phyloP scores from a whole-genome alignment of 2,797 vertebrate genomes.

The Florisuga fusca region DNA sequence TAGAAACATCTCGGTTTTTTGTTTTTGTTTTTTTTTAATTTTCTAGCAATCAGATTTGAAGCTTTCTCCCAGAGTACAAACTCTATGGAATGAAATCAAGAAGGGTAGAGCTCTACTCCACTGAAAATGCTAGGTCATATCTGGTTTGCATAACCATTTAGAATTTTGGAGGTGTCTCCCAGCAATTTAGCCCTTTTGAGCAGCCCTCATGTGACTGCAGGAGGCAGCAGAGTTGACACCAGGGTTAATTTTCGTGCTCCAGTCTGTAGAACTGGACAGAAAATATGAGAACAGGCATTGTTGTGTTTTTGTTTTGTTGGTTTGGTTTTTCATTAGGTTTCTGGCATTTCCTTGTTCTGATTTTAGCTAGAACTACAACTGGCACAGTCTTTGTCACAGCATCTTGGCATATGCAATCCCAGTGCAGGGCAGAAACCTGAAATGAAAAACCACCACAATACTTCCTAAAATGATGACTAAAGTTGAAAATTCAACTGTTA shows the following conservation, averaged over 20 bases:
- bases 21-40: no score
- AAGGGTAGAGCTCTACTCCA: neutral
- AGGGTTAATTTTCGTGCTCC: neutral
- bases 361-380: neutral
- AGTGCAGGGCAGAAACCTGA: neutral
- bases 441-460: neutral
- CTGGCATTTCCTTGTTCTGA: neutral
- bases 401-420: neutral
- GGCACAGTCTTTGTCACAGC: neutral
- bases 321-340: neutral
- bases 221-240: neutral
- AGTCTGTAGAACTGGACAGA: neutral
- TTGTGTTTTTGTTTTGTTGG: no score
- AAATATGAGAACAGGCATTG: neutral
- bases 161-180: neutral
- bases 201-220: neutral
- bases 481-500: neutral
- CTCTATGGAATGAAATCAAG: neutral
- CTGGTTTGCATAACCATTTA: neutral
- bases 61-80: neutral
- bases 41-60: neutral
- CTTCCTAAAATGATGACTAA: neutral
- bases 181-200: neutral
- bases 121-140: neutral
- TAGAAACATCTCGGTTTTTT: no score